phyloP scores from a whole-genome alignment of 2,113 vertebrate genomes.

The Pycnonotus jocosus region DNA sequence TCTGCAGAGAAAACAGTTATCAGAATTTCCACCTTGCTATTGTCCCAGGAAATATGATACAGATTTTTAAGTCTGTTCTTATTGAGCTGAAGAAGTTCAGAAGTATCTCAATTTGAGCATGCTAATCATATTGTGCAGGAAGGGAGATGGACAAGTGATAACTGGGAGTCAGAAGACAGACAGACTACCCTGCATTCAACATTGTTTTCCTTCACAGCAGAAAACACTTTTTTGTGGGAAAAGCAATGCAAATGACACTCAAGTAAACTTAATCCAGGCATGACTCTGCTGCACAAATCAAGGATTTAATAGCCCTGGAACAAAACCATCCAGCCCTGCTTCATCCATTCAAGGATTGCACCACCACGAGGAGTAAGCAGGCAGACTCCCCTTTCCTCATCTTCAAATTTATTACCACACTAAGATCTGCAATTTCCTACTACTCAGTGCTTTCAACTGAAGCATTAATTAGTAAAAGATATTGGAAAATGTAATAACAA shows the following conservation, averaged over 20 bases:
- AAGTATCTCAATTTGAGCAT: not conserved
- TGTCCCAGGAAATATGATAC: not conserved
- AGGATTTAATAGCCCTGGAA: not conserved
- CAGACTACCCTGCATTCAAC: not conserved
- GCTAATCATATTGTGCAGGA: not conserved
- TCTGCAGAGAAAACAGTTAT: not conserved
- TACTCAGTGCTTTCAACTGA: not conserved
- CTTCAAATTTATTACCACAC: not conserved
- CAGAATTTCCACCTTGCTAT: not conserved
- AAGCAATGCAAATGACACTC: not conserved
- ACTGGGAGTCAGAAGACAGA: not conserved
- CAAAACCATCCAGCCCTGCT: rapidly evolving
- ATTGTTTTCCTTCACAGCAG: not conserved
- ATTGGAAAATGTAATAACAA: not conserved
- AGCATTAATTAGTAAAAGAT: not conserved
- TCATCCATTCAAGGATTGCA: not conserved
- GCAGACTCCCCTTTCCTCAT: not conserved
- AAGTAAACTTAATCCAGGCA: not conserved
- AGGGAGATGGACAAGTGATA: not conserved
- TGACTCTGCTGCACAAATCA: not conserved
- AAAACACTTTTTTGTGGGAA: not conserved
- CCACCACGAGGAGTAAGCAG: rapidly evolving
- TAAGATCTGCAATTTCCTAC: not conserved
- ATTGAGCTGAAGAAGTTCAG: not conserved
- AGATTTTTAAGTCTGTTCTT: not conserved